Conservation (phyloP, 2,888 invertebrate species). For the Germaria angustata region DNA sequence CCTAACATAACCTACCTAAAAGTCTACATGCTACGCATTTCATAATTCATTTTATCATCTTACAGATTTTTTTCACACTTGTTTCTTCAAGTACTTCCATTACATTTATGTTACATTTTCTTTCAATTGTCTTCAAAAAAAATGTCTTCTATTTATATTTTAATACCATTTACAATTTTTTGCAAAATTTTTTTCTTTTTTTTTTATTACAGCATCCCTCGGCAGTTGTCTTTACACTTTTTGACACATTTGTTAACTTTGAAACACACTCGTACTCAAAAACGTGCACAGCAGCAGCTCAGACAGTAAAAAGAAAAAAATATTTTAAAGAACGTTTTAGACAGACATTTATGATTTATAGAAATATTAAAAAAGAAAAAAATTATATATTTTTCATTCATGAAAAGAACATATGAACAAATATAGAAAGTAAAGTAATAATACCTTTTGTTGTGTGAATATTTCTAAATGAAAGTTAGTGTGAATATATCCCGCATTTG, state of each 20-base stretch:
- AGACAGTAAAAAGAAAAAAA: background rate
- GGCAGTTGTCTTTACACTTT: slow-evolving; percentile 50
- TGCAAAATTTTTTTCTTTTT: background rate
- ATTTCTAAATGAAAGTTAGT: background rate
- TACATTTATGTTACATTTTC: background rate
- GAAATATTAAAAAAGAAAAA: slow-evolving; percentile 10
- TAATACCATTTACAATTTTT: slow-evolving; percentile 32
- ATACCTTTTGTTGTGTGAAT: slow-evolving; percentile 13
- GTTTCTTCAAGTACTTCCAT: background rate
- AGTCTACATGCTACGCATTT: background rate
- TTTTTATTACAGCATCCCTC: slow-evolving; percentile 19
- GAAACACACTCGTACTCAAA: background rate
- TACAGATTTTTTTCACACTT: background rate
- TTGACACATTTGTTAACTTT: slow-evolving; percentile 53
- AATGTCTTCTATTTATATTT: slow-evolving; percentile 16
- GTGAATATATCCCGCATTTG: slow-evolving; percentile 35
- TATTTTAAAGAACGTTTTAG: slow-evolving; percentile 3
- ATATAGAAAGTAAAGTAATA: background rate
- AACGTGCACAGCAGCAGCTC: background rate
- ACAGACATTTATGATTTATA: slow-evolving; percentile 21
- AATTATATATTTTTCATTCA: slow-evolving; percentile 33
- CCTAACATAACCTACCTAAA: too few relatives aligned
- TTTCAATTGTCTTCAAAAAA: slow-evolving; percentile 2
- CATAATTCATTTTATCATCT: background rate
- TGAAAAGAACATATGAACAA: background rate